These are phyloP conservation scores for Prionchulus punctatus DNA, from an alignment of 2,888 invertebrate species.

Conservation along the genomic window DNA sequence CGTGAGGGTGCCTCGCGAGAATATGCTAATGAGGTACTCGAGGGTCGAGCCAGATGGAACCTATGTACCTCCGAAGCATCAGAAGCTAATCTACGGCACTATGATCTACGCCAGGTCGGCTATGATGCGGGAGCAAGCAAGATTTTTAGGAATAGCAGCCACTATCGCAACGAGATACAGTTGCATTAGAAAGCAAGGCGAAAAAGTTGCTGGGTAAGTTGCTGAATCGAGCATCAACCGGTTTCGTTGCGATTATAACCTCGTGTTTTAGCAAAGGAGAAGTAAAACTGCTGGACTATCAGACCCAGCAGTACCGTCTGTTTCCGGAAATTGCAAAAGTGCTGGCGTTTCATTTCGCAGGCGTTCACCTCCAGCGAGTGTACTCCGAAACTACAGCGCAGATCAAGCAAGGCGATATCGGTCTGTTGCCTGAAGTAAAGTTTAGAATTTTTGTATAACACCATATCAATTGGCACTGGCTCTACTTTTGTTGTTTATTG, in stretches of 20 bases:
- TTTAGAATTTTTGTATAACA: too few species aligned
- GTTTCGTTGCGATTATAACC: too few species aligned
- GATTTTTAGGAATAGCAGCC: slow-evolving; percentile 60
- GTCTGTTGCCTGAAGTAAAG: too few species aligned
- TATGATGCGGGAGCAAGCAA: slow-evolving; percentile 58
- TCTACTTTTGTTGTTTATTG: too few species aligned
- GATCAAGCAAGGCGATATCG: too few species aligned
- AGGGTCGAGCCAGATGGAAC: slow-evolving; percentile 68
- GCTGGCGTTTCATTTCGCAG: too few species aligned
- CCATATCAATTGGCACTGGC: too few species aligned
- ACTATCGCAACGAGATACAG: slow-evolving; percentile 81
- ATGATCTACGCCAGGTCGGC: slow-evolving; percentile 86
- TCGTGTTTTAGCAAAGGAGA: slow-evolving; percentile 59
- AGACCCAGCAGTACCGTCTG: too few species aligned
- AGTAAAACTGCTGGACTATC: slow-evolving; percentile 77
- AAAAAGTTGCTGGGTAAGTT: slow-evolving; percentile 42
- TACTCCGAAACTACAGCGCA: too few species aligned
- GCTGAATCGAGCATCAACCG: background rate
- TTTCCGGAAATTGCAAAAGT: too few species aligned
- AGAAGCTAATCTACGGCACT: slow-evolving; percentile 69
- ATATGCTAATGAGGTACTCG: slow-evolving; percentile 85
- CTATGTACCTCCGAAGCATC: slow-evolving; percentile 56
- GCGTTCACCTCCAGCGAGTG: too few species aligned
- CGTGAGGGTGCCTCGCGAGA: slow-evolving; percentile 67
- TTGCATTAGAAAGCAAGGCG: slow-evolving; percentile 71